Base-by-base conservation (phyloP, 2,888 invertebrate genomes). In the Perizoma affinitatum region DNA sequence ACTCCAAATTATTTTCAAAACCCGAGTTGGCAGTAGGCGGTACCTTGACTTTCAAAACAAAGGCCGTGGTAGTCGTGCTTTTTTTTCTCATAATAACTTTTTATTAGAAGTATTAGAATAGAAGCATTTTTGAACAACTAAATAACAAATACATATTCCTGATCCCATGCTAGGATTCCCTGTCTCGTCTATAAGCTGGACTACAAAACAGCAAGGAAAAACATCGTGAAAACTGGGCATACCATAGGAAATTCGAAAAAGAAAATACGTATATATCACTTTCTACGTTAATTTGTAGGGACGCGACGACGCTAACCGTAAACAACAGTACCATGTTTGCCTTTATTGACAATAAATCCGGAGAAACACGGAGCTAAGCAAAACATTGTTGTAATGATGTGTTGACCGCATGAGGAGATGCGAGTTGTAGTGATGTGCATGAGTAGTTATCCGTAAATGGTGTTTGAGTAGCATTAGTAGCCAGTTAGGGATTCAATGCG, bases 301-400 rank as follows among this genome's bases (percentile, higher is more conserved):
- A 57, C 52, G 57, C 34, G 36, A 53, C 52, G 51, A 53, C 46
- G 61, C 42, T 65, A 62, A 68, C 68, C 61, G 68, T 68, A 63
- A 67, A 68, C 61, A 51, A 55, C 48, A 54, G 50, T 51, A 5
- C 68, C 67, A 54, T 70, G 65, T 70, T 66, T 63, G 66, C 60
- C 54, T 63, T 69, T 68, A 67, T 66, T 58, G 69, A 49, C 68
- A 56, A 66, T 69, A 68, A 66, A 69, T 64, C 62, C 63, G 55
- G 44, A 59, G 60, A 58, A 60, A 61, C 54, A 53, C 56, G 46
- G 59, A 42, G 41, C 50, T 48, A 47, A 58, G 67, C 67, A 69
- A 69, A 69, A 69, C 68, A 66, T 63, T 54, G 45, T 45, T 4
- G 53, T 54, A 54, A 44, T 53, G 46, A 40, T 45, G 54, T 54